These are phyloP conservation scores for Drosophila insularis DNA, from an alignment of 1,140 invertebrate species.

Conservation along the genomic window DNA sequence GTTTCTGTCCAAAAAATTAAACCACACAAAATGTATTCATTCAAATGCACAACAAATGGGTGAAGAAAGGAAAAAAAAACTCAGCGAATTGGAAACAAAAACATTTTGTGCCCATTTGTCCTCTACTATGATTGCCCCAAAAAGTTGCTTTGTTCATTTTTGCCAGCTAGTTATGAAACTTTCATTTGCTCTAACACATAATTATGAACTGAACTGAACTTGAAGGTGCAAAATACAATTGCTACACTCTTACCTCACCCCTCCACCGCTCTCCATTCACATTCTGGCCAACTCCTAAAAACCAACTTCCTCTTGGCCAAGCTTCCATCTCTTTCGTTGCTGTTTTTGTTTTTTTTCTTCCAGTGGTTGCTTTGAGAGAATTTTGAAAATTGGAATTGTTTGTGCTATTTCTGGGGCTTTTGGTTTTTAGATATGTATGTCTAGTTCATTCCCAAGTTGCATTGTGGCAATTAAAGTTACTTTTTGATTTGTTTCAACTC, in stretches of 20 bases:
- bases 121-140: slow-evolving; percentile 44
- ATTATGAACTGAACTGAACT: slow-evolving; percentile 54
- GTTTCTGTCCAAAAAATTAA: slow-evolving; percentile 47
- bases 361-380: slow-evolving; percentile 38
- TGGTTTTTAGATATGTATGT: slow-evolving; percentile 11
- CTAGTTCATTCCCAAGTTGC: slow-evolving; percentile 32
- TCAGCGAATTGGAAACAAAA: slow-evolving; percentile 60
- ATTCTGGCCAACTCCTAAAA: neutral
- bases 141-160: neutral
- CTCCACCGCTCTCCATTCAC: neutral
- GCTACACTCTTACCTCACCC: neutral
- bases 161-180: slow-evolving; percentile 37
- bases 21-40: slow-evolving; percentile 32
- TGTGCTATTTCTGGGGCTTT: slow-evolving; percentile 9
- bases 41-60: slow-evolving; percentile 64
- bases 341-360: neutral
- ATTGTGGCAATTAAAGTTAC: slow-evolving; percentile 46
- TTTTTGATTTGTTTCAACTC: slow-evolving; percentile 42
- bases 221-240: slow-evolving; percentile 49
- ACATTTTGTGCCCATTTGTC: slow-evolving; percentile 27
- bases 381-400: slow-evolving; percentile 54
- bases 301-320: neutral
- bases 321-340: slow-evolving; percentile 5
- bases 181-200: slow-evolving; percentile 63
- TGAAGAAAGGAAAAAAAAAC: slow-evolving; percentile 42